Conservation (phyloP, 2,888 invertebrate genomes). For the Chalcis sispes region DNA sequence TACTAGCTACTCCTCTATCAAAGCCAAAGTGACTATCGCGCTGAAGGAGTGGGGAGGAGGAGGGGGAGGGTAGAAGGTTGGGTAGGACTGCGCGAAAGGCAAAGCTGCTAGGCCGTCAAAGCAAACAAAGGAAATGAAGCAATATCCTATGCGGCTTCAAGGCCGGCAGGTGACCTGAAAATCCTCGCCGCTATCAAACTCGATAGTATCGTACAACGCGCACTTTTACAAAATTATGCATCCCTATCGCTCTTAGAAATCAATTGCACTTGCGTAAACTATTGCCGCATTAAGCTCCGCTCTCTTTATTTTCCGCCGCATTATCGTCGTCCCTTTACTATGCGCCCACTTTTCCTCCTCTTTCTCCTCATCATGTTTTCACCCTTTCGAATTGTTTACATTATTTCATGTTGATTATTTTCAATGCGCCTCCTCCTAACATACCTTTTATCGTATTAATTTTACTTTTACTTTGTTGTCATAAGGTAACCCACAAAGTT, state of each 20-base stretch:
- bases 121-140: conserved; percentile 51
- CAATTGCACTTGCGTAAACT: background rate
- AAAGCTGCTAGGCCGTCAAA: conserved; percentile 41
- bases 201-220: conserved; percentile 20
- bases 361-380: too few species aligned
- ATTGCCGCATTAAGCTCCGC: too few species aligned
- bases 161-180: conserved; percentile 35
- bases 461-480: too few species aligned
- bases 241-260: background rate
- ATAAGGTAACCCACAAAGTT: too few species aligned
- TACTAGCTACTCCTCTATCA: conserved; percentile 18
- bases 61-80: background rate
- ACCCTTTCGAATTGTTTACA: too few species aligned
- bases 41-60: too few species aligned
- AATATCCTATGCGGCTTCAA: conserved; percentile 37
- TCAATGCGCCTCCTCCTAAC: too few species aligned
- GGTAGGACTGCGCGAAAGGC: conserved; percentile 23
- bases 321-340: too few species aligned
- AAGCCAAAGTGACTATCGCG: conserved; percentile 45
- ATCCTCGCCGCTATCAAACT: conserved; percentile 22
- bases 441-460: too few species aligned
- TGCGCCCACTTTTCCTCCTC: too few species aligned
- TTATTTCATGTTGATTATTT: too few species aligned
- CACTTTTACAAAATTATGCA: conserved; percentile 3
- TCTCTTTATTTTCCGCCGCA: too few species aligned